phyloP scores from a whole-genome alignment of 2,113 vertebrate genomes.

The Sigmodon hispidus region DNA sequence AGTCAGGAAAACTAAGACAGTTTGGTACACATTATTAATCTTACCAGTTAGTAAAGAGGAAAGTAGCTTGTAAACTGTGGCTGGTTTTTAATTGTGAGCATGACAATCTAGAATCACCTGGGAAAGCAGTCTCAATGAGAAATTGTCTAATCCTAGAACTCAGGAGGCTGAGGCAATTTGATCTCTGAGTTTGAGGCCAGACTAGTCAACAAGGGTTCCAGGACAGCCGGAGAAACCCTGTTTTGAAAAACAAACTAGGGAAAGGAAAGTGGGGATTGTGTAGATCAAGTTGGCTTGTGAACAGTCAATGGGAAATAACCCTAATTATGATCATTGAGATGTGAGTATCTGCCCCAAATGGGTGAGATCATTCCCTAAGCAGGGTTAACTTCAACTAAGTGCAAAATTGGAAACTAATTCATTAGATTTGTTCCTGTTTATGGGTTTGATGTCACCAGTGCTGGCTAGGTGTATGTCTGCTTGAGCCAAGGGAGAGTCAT shows the following conservation, averaged over 20 bases:
- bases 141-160: not conserved
- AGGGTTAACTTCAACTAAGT: not conserved
- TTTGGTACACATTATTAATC: not conserved
- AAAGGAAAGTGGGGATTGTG: not conserved
- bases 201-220: not conserved
- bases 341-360: not conserved
- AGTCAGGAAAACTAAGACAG: not conserved
- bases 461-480: not conserved
- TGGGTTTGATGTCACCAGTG: not conserved
- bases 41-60: not conserved
- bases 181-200: not conserved
- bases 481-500: not conserved
- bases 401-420: not conserved
- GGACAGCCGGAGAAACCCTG: not conserved
- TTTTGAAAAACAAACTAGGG: not conserved
- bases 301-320: not conserved
- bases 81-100: not conserved
- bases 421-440: not conserved
- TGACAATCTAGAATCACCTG: not conserved
- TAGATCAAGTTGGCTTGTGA: not conserved
- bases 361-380: not conserved
- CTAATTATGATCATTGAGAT: not conserved
- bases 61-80: not conserved
- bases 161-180: not conserved
- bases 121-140: not conserved